A percentile compares a stretch with the other conserved stretches of the same genome.
Evolutionary conservation across 1,140 invertebrate species (phyloP).

Genomic region (Drosophila insularis): DNA sequence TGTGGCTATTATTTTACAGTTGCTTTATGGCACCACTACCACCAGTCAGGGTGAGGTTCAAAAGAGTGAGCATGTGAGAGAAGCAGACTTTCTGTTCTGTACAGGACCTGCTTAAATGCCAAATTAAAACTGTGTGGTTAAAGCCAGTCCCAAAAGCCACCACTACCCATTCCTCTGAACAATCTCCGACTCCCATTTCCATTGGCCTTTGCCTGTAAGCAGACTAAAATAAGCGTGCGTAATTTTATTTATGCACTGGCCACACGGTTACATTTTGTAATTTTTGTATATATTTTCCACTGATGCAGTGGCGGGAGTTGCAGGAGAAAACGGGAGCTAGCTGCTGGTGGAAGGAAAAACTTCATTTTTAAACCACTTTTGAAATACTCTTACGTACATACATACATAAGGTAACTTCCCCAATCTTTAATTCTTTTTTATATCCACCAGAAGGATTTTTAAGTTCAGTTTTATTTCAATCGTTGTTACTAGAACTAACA

Average conservation of each 20-base stretch:
- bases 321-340: slow-evolving; percentile 2
- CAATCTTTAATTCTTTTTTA: not conserved
- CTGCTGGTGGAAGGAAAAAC: slow-evolving; percentile 25
- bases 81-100: slow-evolving; percentile 16
- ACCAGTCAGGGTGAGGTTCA: not conserved
- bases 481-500: too few species aligned
- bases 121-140: slow-evolving; percentile 80
- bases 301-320: slow-evolving; percentile 46
- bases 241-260: slow-evolving; percentile 82
- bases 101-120: slow-evolving; percentile 66
- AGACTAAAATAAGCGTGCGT: slow-evolving; percentile 82
- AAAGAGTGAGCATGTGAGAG: not conserved
- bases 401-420: too few species aligned
- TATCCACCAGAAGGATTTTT: too few species aligned
- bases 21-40: slow-evolving; percentile 51
- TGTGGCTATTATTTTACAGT: slow-evolving; percentile 55
- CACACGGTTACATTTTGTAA: slow-evolving; percentile 78
- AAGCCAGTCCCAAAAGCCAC: slow-evolving; percentile 46
- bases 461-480: too few species aligned
- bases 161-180: not conserved
- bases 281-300: slow-evolving; percentile 60
- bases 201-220: slow-evolving; percentile 58
- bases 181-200: not conserved
- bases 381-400: slow-evolving; percentile 32
- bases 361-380: slow-evolving; percentile 72